Evolutionary conservation across 2,797 vertebrate species (phyloP).

Genomic region (Gambusia yucatana): DNA sequence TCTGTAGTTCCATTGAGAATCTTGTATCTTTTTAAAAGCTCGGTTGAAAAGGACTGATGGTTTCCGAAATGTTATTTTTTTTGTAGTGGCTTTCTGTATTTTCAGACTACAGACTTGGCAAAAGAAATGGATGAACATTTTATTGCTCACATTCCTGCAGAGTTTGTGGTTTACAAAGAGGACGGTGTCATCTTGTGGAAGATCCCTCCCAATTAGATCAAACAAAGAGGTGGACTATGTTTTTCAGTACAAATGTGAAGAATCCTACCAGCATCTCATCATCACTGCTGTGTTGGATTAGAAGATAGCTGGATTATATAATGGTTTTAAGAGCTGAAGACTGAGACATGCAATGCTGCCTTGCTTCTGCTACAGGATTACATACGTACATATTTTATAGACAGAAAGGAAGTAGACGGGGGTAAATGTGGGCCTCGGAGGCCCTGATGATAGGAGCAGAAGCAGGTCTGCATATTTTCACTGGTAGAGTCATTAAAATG

Average conservation of each 20-base stretch:
- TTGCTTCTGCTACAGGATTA: neutral
- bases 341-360: constrained; percentile 4
- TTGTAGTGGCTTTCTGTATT: neutral
- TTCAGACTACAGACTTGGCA: neutral
- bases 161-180: neutral
- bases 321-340: constrained; percentile 7
- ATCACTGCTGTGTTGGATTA: constrained; percentile 10
- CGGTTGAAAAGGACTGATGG: neutral
- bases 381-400: constrained; percentile 1
- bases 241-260: constrained; percentile 22
- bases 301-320: constrained; percentile 25
- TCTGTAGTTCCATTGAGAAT: neutral
- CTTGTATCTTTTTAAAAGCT: neutral
- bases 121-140: neutral
- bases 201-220: neutral
- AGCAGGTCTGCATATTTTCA: constrained; percentile 74
- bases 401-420: constrained; percentile 44
- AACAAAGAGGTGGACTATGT: neutral
- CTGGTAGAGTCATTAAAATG: constrained; percentile 75
- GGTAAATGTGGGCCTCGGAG: constrained; percentile 48
- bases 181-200: constrained; percentile 11
- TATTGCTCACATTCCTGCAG: neutral
- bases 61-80: neutral
- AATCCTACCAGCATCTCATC: neutral
- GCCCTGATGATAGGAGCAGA: constrained; percentile 83